Evolutionary conservation across 1,140 invertebrate genomes (phyloP), one percentile per base, ranked within the genome.

Genomic region (Wasmannia auropunctata): DNA sequence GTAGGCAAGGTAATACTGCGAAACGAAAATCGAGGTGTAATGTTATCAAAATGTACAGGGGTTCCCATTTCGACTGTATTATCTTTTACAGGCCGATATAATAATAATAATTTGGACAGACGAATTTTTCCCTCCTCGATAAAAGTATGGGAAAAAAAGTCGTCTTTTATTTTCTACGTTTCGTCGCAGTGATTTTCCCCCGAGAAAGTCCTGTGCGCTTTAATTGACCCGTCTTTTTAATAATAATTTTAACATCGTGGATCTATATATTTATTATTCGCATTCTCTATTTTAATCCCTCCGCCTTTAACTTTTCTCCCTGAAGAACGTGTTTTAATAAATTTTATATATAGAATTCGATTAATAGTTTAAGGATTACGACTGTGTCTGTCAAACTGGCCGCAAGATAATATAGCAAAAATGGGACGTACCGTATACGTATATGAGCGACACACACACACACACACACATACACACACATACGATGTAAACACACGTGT

Each of bases 401-500:
- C 37, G 40, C 11, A 79, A 69, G 22, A 51, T 67, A 80, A 80
- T 80, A 67, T 51, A 34, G 31, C 54, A 51, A 37, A 67, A 54
- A 51, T n/a, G 43, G 22, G 62, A 69, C 10, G 10, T 28, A 69
- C 51, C 11, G 70, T 72, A 51, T 22, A 51, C n/a, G 22, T 28
- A 60, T 37, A 37, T n/a, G n/a, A 16, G 40, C 14, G 70, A 22
- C 7, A 62, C 11, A 79, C 19, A 58, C 4, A 16, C 25, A 67
- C 19, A 74, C 51, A 74, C 31, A 28, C n/a, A 22, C 7, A 62
- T 7, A 79, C 19, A 58, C 4, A 16, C 25, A 67, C 19, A 74
- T 34, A 74, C 31, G n/a, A 76, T 31, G 34, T 46, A 79, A n/a
- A 65, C 28, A 77, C 56, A 63, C 22, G 58, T 79, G 43, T 79